Conservation (phyloP, 2,113 vertebrate genomes). For the Cyprinodon brontotheroides region DNA sequence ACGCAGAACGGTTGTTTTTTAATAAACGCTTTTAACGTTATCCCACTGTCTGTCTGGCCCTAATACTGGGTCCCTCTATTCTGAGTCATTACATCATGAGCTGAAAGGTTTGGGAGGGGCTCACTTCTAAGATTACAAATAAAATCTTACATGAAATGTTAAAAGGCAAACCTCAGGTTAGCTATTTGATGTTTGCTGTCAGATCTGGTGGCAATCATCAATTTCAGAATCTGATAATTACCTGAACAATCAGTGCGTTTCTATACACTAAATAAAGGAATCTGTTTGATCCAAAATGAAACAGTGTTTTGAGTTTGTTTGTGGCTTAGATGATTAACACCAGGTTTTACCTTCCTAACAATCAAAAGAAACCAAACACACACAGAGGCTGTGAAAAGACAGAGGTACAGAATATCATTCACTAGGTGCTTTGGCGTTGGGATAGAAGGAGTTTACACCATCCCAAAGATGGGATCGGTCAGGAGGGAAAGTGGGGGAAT, state of each 20-base stretch:
- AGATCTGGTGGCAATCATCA: not conserved
- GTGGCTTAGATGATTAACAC: slow-evolving; percentile 32
- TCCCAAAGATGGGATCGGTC: slow-evolving; percentile 8
- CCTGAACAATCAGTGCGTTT: not conserved
- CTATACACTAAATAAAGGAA: not conserved
- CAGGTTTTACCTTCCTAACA: slow-evolving; percentile 7
- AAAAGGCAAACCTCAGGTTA: not conserved
- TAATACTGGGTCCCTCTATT: too few relatives aligned
- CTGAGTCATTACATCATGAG: too few relatives aligned
- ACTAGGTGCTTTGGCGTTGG: slow-evolving; percentile 39
- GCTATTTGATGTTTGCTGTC: not conserved
- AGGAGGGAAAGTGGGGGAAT: slow-evolving; percentile 23
- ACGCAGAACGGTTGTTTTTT: too few relatives aligned
- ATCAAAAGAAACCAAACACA: slow-evolving; percentile 32
- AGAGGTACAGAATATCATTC: slow-evolving; percentile 10
- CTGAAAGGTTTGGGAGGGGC: too few relatives aligned
- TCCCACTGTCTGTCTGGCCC: too few relatives aligned
- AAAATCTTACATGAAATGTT: not conserved
- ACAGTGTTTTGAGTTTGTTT: slow-evolving; percentile 19
- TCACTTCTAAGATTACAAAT: too few relatives aligned
- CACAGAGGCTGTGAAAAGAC: not conserved
- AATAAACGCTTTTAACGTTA: too few relatives aligned
- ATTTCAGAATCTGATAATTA: not conserved
- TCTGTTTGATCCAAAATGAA: not conserved
- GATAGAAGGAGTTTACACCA: slow-evolving; percentile 44